A percentile compares a stretch with the other conserved stretches of the same genome.
Evolutionary conservation across 2,113 vertebrate genomes (phyloP).

Genomic region (Struthidea cinerea): DNA sequence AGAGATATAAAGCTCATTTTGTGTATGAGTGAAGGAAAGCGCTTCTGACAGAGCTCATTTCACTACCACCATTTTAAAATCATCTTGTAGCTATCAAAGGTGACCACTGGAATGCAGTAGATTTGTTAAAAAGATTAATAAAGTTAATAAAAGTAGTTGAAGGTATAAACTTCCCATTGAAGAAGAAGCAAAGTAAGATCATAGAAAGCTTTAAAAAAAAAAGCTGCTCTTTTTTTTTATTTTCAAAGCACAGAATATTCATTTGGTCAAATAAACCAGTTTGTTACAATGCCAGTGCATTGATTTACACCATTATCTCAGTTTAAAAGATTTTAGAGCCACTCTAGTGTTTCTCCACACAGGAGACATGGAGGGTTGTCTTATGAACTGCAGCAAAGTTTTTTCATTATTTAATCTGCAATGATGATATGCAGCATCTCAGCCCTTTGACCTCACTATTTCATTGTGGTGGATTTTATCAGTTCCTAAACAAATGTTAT

Average conservation of each 20-base stretch:
- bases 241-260: conserved; percentile 1
- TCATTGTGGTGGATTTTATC: background rate
- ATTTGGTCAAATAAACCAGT: conserved; percentile 15
- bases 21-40: background rate
- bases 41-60: background rate
- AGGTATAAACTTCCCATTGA: background rate
- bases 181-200: background rate
- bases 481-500: background rate
- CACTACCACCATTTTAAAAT: background rate
- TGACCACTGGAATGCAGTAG: background rate
- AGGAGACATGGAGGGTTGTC: background rate
- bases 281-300: background rate
- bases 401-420: background rate
- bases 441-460: background rate
- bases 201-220: conserved; percentile 26
- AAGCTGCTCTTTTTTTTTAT: conserved; percentile 5
- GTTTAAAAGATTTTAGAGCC: background rate
- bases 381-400: background rate
- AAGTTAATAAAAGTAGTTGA: background rate
- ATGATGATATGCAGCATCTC: background rate
- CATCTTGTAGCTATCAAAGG: background rate
- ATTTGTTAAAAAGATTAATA: conserved; percentile 3
- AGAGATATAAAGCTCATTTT: background rate
- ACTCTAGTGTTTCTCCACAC: background rate
- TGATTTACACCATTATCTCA: conserved; percentile 24